phyloP scores from a whole-genome alignment of 1,140 invertebrate species.

The Drosophila ohnishii region DNA sequence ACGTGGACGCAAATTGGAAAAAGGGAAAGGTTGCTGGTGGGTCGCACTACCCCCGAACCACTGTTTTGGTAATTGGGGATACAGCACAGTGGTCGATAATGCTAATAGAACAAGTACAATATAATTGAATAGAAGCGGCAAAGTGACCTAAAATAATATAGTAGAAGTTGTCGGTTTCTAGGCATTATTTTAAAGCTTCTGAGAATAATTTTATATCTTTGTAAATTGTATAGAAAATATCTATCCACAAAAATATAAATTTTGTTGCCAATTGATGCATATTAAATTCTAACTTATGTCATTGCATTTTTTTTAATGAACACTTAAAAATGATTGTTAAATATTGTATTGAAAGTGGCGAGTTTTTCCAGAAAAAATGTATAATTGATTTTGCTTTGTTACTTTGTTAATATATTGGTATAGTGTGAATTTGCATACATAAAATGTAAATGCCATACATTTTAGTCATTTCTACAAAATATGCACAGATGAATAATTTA shows the following conservation, averaged over 20 bases:
- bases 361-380: too few species aligned
- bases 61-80: slow-evolving; percentile 44
- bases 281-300: background rate
- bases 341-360: background rate
- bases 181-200: background rate
- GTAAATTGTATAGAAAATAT: background rate
- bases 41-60: slow-evolving; percentile 22
- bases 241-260: background rate
- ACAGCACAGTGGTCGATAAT: slow-evolving; percentile 18
- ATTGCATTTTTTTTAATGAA: background rate
- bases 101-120: too few species aligned
- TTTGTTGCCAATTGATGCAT: background rate
- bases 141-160: too few species aligned
- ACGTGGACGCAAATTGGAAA: slow-evolving; percentile 46
- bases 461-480: background rate
- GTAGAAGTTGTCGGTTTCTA: background rate
- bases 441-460: background rate
- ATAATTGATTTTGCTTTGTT: background rate
- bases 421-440: background rate
- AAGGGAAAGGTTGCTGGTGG: slow-evolving; percentile 27
- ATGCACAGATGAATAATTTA: background rate
- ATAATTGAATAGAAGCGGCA: background rate
- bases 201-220: background rate
- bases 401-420: background rate
- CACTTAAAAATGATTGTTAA: background rate